These are phyloP conservation scores for Gopherus flavomarginatus DNA, from an alignment of 2,113 vertebrate species.

Conservation along the genomic window DNA sequence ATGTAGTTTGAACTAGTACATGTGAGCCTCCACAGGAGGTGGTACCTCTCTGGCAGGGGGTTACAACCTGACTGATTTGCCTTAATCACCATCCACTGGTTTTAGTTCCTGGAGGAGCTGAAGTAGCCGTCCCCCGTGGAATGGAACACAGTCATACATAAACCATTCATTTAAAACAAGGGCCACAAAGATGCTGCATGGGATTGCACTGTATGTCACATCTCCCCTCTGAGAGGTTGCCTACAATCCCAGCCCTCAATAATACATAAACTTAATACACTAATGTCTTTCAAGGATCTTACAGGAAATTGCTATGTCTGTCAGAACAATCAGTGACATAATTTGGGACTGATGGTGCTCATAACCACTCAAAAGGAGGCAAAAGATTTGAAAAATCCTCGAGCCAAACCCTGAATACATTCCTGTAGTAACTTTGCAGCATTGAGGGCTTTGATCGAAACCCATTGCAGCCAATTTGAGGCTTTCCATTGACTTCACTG, in stretches of 20 bases:
- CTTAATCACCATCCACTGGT: background rate
- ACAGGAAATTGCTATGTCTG: background rate
- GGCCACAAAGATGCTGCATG: background rate
- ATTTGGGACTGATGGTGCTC: background rate
- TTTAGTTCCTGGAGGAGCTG: background rate
- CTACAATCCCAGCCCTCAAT: background rate
- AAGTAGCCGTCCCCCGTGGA: background rate
- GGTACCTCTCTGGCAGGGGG: background rate
- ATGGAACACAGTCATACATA: background rate
- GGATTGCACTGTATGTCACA: background rate
- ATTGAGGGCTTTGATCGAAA: background rate
- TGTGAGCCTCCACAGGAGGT: background rate
- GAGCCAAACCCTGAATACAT: background rate
- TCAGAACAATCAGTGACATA: background rate
- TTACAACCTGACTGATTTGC: background rate
- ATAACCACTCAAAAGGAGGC: background rate
- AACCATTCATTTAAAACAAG: background rate
- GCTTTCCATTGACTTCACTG: background rate
- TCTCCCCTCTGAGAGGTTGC: background rate
- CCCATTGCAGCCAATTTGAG: background rate
- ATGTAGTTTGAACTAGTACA: background rate
- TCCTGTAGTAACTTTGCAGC: background rate
- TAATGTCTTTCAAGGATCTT: background rate
- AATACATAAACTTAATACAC: background rate
- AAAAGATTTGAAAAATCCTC: background rate